A percentile compares a stretch with the other conserved stretches of the same genome.
phyloP scores from a whole-genome alignment of 1,140 invertebrate genomes.

The Himalopsyche phryganea region DNA sequence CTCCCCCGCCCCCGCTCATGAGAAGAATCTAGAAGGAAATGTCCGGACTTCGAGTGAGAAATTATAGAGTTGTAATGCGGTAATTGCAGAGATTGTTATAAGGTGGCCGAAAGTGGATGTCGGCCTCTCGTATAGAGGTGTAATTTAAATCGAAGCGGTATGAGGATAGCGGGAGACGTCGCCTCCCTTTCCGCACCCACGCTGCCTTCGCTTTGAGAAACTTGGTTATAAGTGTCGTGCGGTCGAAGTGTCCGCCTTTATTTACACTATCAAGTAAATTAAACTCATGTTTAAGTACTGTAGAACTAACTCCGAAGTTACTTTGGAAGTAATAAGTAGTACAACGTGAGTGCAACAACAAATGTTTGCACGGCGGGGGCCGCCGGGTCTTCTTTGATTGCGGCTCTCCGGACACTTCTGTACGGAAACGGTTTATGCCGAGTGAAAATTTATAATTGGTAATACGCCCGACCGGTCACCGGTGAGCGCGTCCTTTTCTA shows the following conservation, averaged over 20 bases:
- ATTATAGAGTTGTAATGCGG: conserved; percentile 33
- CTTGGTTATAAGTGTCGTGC: conserved; percentile 32
- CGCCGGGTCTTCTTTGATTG: conserved; percentile 2
- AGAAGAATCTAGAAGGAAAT: conserved; percentile 18
- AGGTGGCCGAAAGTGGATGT: conserved; percentile 20
- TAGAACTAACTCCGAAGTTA: conserved; percentile 50
- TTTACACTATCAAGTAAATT: conserved; percentile 58
- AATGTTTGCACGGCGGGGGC: conserved; percentile 39
- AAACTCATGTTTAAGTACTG: conserved; percentile 52
- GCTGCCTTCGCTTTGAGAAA: conserved; percentile 24
- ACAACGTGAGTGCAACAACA: conserved; percentile 53
- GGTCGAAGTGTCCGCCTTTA: conserved; percentile 48
- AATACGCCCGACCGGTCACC: conserved; percentile 2
- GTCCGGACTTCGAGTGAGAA: conserved; percentile 26
- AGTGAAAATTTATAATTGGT: conserved; percentile 23
- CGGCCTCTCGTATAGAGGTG: conserved; percentile 9
- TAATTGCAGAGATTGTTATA: conserved; percentile 30
- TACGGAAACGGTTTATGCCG: not conserved
- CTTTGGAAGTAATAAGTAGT: conserved; percentile 56
- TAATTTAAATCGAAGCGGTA: conserved; percentile 13
- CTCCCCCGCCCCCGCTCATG: conserved; percentile 13
- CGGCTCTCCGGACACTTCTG: conserved; percentile 2
- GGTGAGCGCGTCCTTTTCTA: conserved; percentile 12
- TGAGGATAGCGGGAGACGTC: no score
- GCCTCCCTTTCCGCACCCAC: no score